Base-by-base conservation (phyloP, 2,113 vertebrate species). In the Poeciliopsis turrubarensis region DNA sequence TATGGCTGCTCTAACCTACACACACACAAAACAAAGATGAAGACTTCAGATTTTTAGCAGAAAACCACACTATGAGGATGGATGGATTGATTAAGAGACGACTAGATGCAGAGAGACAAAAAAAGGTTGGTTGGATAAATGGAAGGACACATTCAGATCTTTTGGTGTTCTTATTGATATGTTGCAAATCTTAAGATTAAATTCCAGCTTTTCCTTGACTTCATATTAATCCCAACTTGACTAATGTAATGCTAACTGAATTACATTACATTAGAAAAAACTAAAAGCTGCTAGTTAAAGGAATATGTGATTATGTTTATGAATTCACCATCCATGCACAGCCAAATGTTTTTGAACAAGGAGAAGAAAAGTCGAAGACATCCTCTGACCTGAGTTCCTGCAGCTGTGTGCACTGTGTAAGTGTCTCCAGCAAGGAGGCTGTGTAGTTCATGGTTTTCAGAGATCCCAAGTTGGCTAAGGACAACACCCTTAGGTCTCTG, bases 1-100 rank as follows among this genome's bases (percentile, higher is more conserved):
- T 99, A 96, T 0, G 97, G 97, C 93, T 99, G 97, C 90, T 99
- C 98, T 61, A 99, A 94, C 91, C 98, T 99, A 74, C 79, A 80
- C 12, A 83, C 1, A 82, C 11, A 80, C 14, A 70, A 6, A 80
- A 64, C 4, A 47, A n/a, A 71, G 19, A 68, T 4, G 12, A 57
- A 7, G 41, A 41, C 12, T 70, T 54, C 25, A 25, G 39, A 5
- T 69, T 27, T 25, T 6, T 34, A 62, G 15, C 1, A 29, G 13
- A 66, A 39, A 10, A 17, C 29, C 51, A 47, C 44, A 17, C 44
- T 19, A 5, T 25, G 25, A 57, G 51, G 51, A 57, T n/a, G 51
- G 25, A n/a, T n/a, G 22, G 51, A 57, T 47, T 5, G 5, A 7
- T 15, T 41, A 41, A 41, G 15, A 41, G 39, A 41, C 1, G 3